Conservation (phyloP, 2,888 invertebrate genomes). For the Emesis furor region DNA sequence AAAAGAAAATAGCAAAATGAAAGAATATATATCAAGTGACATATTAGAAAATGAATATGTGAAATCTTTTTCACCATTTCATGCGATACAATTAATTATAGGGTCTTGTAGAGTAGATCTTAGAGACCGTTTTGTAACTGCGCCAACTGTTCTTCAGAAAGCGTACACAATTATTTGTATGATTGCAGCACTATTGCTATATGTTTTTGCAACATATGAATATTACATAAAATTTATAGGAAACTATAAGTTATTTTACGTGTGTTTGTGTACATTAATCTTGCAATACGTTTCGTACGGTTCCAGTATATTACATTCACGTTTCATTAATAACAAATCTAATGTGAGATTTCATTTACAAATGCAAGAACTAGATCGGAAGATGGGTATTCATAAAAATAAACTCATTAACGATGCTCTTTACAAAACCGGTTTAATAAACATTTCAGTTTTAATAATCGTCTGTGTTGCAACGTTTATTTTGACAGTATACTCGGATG, state of each 20-base stretch:
- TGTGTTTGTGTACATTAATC: not conserved
- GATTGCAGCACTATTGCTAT: not conserved
- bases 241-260: not conserved
- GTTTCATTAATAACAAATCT: not conserved
- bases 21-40: not conserved
- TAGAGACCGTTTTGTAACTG: not conserved
- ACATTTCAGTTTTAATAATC: not conserved
- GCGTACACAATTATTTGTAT: not conserved
- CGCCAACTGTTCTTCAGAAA: not conserved
- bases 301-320: not conserved
- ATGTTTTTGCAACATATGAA: not conserved
- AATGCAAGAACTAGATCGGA: slow-evolving; percentile 10
- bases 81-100: not conserved
- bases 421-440: not conserved
- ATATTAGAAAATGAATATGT: not conserved
- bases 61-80: not conserved
- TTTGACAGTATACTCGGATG: not conserved
- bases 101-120: not conserved
- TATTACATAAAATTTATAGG: not conserved
- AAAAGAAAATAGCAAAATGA: too few relatives aligned
- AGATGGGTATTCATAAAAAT: not conserved
- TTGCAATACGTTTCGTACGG: not conserved
- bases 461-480: not conserved
- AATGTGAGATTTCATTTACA: slow-evolving; percentile 15
- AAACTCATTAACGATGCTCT: not conserved